Evolutionary conservation across 1,140 invertebrate species (phyloP), one percentile per base, ranked within the genome.

Genomic region (Leptonema lineaticorne): DNA sequence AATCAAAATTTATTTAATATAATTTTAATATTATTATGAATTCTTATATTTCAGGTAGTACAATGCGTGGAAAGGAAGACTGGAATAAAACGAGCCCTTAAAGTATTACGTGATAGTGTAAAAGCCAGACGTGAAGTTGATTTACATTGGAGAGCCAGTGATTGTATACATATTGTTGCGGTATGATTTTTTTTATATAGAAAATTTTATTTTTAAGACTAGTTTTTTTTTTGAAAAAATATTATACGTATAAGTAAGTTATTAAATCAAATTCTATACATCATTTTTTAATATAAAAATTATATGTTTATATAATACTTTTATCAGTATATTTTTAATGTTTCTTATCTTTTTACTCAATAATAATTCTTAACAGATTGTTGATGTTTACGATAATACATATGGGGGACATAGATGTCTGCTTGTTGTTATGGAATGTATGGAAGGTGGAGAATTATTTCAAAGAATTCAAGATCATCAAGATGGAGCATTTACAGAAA

Each of bases 371-470:
- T 71, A 68, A 60, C 79, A 86, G 81, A 83, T 86, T 24, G 90
- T 92, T 73, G 95, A 98, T 84, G 95, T 99, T 24, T 99, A 96
- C 81, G 95, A 98, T 82, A 99, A 99, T 80, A 88, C 88, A 9
- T 96, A 97, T 77, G 89, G 89, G 72, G 92, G 90, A 2, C 90
- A 92, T 70, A 91, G 92, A 76, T 98, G 96, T 83, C 83, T 99
- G 2, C 84, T 99, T 7, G 93, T 99, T 45, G 90, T 99, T 8
- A 98, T 99, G 94, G 97, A 99, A 86, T 98, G 95, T 77, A 97
- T 98, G 94, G 94, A 96, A 78, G 96, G 96, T 45, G 96, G 96
- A 2, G 96, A 99, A 79, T 82, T 99, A 28, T 97, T 98, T 80
- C 93, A 95, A 77, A 87, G 95, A 77, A 99, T 99, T 79, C 95